These are phyloP conservation scores for Prionailurus viverrinus DNA, from an alignment of 2,113 vertebrate species.

Conservation along the genomic window DNA sequence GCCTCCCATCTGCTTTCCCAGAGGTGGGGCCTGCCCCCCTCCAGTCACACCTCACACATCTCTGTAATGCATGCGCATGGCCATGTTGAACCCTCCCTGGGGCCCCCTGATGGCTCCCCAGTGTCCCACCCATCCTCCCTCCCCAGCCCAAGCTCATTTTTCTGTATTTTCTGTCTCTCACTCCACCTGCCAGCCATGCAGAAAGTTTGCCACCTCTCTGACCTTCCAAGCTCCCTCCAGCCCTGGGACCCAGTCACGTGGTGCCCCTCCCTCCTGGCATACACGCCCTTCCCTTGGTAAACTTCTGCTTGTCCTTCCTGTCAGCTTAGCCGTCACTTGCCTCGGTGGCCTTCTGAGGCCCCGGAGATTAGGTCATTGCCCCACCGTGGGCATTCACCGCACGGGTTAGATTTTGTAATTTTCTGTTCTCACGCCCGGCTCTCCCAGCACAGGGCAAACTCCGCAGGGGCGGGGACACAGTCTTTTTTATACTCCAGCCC, in stretches of 20 bases:
- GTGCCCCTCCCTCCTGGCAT: not conserved
- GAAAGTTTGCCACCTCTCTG: not conserved
- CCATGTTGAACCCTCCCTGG: rapidly evolving
- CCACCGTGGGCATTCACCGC: rapidly evolving
- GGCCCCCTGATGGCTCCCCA: rapidly evolving
- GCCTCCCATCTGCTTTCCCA: not conserved
- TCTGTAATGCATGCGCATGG: not conserved
- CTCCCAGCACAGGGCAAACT: not conserved
- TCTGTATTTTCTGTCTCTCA: not conserved
- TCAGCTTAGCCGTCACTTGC: not conserved
- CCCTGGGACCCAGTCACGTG: rapidly evolving
- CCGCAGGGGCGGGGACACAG: rapidly evolving
- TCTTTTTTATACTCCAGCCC: not conserved
- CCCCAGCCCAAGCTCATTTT: not conserved
- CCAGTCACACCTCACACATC: not conserved
- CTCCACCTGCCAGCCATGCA: not conserved
- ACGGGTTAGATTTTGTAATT: rapidly evolving
- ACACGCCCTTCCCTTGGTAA: not conserved
- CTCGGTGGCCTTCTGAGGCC: rapidly evolving
- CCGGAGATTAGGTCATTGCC: rapidly evolving
- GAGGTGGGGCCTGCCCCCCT: rapidly evolving
- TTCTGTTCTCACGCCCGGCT: too few species aligned
- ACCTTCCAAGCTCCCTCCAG: not conserved
- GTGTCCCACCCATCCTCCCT: not conserved
- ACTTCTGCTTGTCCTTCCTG: not conserved